Base-by-base conservation (phyloP, 2,888 invertebrate species). In the Amitus sp. region DNA sequence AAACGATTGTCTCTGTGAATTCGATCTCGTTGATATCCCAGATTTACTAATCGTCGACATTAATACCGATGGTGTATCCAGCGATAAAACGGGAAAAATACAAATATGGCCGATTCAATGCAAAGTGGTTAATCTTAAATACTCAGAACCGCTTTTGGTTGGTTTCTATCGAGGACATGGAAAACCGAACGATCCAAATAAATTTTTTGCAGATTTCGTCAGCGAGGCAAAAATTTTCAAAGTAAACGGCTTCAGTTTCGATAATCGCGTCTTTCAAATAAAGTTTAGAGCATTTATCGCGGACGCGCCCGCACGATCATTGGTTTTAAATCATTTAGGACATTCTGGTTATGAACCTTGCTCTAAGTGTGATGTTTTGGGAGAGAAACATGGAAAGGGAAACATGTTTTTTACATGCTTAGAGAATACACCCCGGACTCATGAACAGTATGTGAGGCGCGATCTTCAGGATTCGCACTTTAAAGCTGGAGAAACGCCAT, bases 21-120 rank as follows among this genome's bases (percentile, higher is more conserved):
- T n/a, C 13, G 33, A 30, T 2, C 9, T 47, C 30, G 1, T 40
- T 17, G n/a, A 4, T 7, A 54, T 43, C 47, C 43, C 55, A 3
- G 64, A 66, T 55, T 52, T 59, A 12, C 53, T n/a, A n/a, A n/a
- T n/a, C n/a, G 12, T 39, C 2, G 39, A 39, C 7, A 27, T 40
- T 40, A 23, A 53, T 52, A 65, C 64, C 13, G 66, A 66, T 43
- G 66, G 58, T 20, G 66, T 53, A 5, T 40, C 28, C 20, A 39
- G 43, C 1, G 51, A 65, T 33, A 55, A 52, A 19, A 12, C 52
- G 28, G 46, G 47, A 1, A 48, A 39, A 15, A 40, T 40, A 20
- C 49, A 62, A 15, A 62, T 71, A 49, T 73, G 71, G 68, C 70
- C 67, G 6, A 69, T 71, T 34, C 65, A 70, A 40, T 66, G 57